Evolutionary conservation across 2,888 invertebrate genomes (phyloP).

Genomic region (Meliscaeva auricollis): DNA sequence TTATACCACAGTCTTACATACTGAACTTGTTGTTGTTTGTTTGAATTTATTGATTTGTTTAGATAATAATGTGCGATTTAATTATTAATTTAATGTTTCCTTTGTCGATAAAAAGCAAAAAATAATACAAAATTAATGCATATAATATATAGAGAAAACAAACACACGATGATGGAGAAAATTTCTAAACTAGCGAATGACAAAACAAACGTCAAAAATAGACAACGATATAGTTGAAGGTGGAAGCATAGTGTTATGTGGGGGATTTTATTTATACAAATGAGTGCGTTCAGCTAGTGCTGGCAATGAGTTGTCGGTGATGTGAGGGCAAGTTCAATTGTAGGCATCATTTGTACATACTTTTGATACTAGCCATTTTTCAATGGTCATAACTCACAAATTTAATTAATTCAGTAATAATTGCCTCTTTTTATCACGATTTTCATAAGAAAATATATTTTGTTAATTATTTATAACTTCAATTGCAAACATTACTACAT

Average conservation of each 20-base stretch:
- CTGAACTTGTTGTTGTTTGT: slow-evolving; percentile 50
- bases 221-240: slow-evolving; percentile 33
- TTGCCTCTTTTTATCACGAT: no score
- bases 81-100: slow-evolving; percentile 39
- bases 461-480: no score
- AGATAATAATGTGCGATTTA: slow-evolving; percentile 21
- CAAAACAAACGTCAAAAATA: slow-evolving; percentile 63
- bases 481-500: no score
- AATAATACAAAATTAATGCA: slow-evolving; percentile 61
- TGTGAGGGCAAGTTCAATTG: not conserved
- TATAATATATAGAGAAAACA: slow-evolving; percentile 69
- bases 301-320: not conserved
- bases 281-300: slow-evolving; percentile 52
- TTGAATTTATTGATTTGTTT: slow-evolving; percentile 53
- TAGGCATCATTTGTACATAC: no score
- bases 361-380: no score
- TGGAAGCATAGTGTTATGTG: slow-evolving; percentile 19
- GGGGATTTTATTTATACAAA: not conserved
- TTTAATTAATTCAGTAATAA: no score
- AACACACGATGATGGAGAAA: slow-evolving; percentile 65
- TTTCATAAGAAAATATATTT: no score
- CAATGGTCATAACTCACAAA: no score
- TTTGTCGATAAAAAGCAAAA: slow-evolving; percentile 54
- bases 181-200: slow-evolving; percentile 61
- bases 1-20: slow-evolving; percentile 57